Evolutionary conservation across 2,797 vertebrate genomes (phyloP).

Genomic region (Chrysolophus pictus): DNA sequence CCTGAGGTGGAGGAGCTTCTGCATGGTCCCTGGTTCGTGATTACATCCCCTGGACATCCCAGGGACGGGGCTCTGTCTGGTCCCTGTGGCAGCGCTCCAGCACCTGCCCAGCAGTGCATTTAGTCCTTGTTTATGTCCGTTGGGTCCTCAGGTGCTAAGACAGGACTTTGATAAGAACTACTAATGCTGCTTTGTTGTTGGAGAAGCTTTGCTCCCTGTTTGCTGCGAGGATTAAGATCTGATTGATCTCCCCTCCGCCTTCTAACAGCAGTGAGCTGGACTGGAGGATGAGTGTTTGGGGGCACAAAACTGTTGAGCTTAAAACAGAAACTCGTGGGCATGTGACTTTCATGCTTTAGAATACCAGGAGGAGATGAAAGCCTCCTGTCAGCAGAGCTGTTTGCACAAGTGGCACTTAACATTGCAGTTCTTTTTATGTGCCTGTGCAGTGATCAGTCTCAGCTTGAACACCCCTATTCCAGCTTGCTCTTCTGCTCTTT

Average conservation of each 20-base stretch:
- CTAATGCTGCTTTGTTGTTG: neutral
- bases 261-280: neutral
- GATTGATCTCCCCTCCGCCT: neutral
- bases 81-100: neutral
- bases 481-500: neutral
- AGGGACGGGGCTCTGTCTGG: neutral
- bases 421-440: neutral
- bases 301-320: neutral
- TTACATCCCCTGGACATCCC: neutral
- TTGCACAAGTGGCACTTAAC: neutral
- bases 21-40: neutral
- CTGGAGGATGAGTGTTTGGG: neutral
- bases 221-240: accelerated
- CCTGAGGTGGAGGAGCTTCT: neutral
- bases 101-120: neutral
- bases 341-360: neutral
- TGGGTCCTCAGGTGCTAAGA: neutral
- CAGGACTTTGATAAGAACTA: neutral
- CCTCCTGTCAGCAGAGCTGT: neutral
- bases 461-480: neutral
- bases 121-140: accelerated
- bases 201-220: neutral
- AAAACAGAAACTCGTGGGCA: neutral
- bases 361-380: neutral
- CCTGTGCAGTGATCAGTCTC: neutral